Evolutionary conservation across 2,797 vertebrate genomes (phyloP).

Genomic region (Gymnopithys bicolor): DNA sequence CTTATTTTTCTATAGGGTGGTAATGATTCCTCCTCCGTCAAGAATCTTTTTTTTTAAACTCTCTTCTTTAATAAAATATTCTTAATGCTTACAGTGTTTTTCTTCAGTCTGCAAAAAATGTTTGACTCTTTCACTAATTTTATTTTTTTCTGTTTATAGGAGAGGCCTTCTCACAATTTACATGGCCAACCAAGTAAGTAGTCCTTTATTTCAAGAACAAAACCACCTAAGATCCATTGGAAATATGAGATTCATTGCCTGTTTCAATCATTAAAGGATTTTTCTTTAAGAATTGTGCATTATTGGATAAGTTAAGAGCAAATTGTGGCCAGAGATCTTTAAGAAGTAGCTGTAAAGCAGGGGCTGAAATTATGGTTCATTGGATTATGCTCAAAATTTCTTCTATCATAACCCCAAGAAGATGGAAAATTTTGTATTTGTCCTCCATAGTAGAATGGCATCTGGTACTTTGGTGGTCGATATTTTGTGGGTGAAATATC

Average conservation of each 20-base stretch:
- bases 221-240: not conserved
- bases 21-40: not conserved
- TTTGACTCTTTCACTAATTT: not conserved
- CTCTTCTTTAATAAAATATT: not conserved
- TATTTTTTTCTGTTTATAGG: slow-evolving; percentile 79
- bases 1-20: not conserved
- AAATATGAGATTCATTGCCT: not conserved
- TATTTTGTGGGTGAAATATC: not conserved
- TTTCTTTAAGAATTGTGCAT: not conserved
- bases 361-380: not conserved
- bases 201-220: slow-evolving; percentile 17
- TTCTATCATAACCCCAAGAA: not conserved
- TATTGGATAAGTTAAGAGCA: not conserved
- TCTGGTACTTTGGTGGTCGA: not conserved
- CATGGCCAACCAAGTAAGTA: slow-evolving; percentile 97
- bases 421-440: not conserved
- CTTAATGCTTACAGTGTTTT: not conserved
- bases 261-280: not conserved
- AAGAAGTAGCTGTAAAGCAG: not conserved
- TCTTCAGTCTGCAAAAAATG: not conserved
- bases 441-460: not conserved
- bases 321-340: not conserved
- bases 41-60: not conserved
- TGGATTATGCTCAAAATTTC: not conserved
- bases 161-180: slow-evolving; percentile 98